phyloP scores from a whole-genome alignment of 2,113 vertebrate species.

The Antennarius striatus region DNA sequence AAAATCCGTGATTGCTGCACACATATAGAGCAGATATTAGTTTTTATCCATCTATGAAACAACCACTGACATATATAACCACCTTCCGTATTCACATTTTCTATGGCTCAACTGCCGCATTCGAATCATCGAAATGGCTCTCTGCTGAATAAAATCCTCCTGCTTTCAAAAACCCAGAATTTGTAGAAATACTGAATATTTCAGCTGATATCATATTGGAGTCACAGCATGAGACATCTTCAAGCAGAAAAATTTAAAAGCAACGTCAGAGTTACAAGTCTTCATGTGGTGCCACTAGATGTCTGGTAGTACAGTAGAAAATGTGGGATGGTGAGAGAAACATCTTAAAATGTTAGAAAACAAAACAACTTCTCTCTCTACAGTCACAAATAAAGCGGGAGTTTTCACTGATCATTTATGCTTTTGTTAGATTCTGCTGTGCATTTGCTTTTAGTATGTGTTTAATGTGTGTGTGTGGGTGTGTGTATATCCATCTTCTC shows the following conservation, averaged over 20 bases:
- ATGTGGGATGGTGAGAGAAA: conserved; percentile 21
- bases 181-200: conserved; percentile 34
- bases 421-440: conserved; percentile 30
- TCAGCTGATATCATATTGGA: conserved; percentile 11
- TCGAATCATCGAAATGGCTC: conserved; percentile 29
- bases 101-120: conserved; percentile 15
- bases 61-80: neutral
- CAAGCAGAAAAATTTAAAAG: conserved; percentile 27
- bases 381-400: conserved; percentile 33
- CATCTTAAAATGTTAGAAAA: conserved; percentile 7
- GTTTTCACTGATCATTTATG: conserved; percentile 34
- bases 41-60: conserved; percentile 1
- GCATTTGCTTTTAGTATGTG: conserved; percentile 20
- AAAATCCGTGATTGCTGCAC: conserved; percentile 1
- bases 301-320: neutral
- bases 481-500: conserved; percentile 13
- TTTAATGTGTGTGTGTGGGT: neutral
- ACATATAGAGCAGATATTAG: neutral
- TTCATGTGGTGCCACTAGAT: neutral
- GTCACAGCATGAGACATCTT: conserved; percentile 22
- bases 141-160: conserved; percentile 28
- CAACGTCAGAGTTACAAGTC: neutral
- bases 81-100: conserved; percentile 9
- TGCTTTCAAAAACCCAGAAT: conserved; percentile 16
- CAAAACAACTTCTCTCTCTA: neutral